Evolutionary conservation across 1,140 invertebrate genomes (phyloP), one percentile per base, ranked within the genome.

Genomic region (Tetragonula clypearis): DNA sequence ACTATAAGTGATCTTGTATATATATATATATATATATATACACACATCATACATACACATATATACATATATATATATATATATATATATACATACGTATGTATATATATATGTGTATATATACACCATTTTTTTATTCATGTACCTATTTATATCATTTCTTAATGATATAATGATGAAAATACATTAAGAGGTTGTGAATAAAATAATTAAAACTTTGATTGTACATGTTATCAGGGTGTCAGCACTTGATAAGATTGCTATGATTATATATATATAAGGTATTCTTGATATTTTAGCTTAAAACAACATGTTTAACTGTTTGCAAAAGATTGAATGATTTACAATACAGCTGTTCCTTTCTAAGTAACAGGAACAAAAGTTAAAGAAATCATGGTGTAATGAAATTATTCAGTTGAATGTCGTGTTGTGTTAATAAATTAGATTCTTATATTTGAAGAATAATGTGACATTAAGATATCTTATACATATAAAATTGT

Each of bases 171-270:
- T 1, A 23, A 6, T 30, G 53, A 58, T 14, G 30, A 58, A 9
- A 79, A 69, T 55, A 35, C 55, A 15, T 76, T 53, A 17, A 23
- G 8, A n/a, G 9, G 1, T 17, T 41, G 21, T 62, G 15, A 65
- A 56, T 60, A 74, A 87, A 79, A 30, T 79, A 74, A 66, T 73
- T 85, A 19, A 49, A 23, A 6, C 15, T 15, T 21, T 49, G 77
- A 87, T 79, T 83, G 73, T 55, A 62, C 2, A 17, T 72, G 75
- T 89, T 89, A 89, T 89, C 88, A 65, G 75, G 41, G 58, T 78
- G 65, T 60, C 86, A 66, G 72, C 55, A 69, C 26, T 74, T 86
- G 88, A 89, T 89, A 89, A 89, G 88, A 89, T 89, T 86, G 26
- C 60, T 60, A 21, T 26, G n/a, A 60, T 85, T 79, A 81, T 75